Percentiles rank a stretch among this genome's conserved stretches.
Evolutionary conservation across 2,888 invertebrate genomes (phyloP).

Genomic region (Neoscelio sp.): DNA sequence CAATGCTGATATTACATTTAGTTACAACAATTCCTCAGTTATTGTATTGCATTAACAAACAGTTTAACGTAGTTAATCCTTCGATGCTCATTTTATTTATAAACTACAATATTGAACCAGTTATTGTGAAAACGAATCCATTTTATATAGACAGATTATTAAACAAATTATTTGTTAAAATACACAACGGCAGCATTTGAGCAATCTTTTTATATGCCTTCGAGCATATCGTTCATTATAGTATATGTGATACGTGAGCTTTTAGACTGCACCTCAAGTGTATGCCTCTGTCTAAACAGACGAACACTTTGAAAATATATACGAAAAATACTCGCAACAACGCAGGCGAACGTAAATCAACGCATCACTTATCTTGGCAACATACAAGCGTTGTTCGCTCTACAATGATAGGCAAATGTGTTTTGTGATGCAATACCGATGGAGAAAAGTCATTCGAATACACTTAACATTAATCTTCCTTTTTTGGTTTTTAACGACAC

Average conservation of each 20-base stretch:
- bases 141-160: conserved; percentile 35
- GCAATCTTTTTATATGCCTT: conserved; percentile 63
- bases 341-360: conserved; percentile 68
- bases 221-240: conserved; percentile 32
- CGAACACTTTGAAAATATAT: conserved; percentile 63
- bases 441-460: conserved; percentile 62
- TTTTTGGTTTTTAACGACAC: conserved; percentile 30
- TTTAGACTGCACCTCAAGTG: conserved; percentile 68
- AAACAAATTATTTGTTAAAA: neutral
- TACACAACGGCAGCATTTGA: conserved; percentile 44
- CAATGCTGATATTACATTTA: no score
- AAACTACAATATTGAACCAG: no score
- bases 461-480: conserved; percentile 61
- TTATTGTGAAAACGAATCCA: conserved; percentile 28
- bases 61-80: no score
- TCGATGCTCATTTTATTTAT: no score
- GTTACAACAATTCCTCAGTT: no score
- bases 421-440: conserved; percentile 65
- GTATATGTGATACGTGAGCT: conserved; percentile 47
- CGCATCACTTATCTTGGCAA: conserved; percentile 67
- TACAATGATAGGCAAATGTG: conserved; percentile 68
- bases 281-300: conserved; percentile 65
- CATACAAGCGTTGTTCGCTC: conserved; percentile 68
- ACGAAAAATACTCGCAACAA: conserved; percentile 69
- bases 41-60: no score